Base-by-base conservation (phyloP, 2,113 vertebrate genomes). In the Trematocara variabile region DNA sequence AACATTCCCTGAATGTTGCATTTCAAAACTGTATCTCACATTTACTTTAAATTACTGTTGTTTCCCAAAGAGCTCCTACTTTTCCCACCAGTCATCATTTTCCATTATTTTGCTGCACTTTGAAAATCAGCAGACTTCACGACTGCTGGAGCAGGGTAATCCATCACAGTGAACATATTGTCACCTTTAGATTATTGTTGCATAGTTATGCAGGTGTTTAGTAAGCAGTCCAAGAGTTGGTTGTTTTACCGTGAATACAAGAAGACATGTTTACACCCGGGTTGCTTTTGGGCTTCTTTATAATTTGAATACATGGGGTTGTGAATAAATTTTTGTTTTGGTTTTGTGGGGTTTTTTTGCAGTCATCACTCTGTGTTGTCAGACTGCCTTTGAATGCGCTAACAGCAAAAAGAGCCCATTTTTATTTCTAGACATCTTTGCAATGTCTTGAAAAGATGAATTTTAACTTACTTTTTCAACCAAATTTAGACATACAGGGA, bases 321-420 rank as follows among this genome's bases (percentile, higher is more conserved):
- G 9, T 50, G 44, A 75, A 75, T 50, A 48, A 6, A 25, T 0
- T 0, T 16, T 70, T 1, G 37, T 25, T 70, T 70, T 70, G 0
- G 65, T 8, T 70, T 70, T 70, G 20, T 44, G 58, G 58, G 16
- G 34, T 34, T 70, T 70, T 9, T 70, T 70, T 70, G 39, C 65
- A 25, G n/a, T 41, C 12, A 68, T 8, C n/a, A 41, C 37, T 68
- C 63, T 63, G 33, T 25, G 37, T 0, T 70, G 37, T 70, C 12
- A 0, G 20, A 25, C 7, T 70, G 37, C 39, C 12, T 44, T 70
- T 70, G 63, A 16, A 16, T 25, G 37, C 12, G 1, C 37, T 70
- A 70, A 14, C 12, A 70, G 12, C 63, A 70, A 70, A 0, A 70
- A 70, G 2, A 9, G 34, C 2, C 1, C 58, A n/a, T 63, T 63